Conservation (phyloP, 2,888 invertebrate genomes). For the Dorcus hopei region DNA sequence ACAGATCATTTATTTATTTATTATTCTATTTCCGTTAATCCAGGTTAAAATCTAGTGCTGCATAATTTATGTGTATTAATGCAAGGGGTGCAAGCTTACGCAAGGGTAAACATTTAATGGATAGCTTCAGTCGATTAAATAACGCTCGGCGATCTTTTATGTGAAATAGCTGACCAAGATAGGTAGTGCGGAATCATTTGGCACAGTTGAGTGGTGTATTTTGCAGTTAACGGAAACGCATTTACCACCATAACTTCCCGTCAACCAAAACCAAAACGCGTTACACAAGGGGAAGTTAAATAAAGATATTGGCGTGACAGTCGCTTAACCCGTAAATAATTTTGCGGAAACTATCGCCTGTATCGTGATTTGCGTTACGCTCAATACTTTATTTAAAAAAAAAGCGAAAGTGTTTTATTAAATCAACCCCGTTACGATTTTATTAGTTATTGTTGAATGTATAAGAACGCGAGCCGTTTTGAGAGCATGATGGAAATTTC, state of each 20-base stretch:
- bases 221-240: constrained; percentile 2
- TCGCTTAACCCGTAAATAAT: not conserved
- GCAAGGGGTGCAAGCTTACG: too few relatives aligned
- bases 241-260: not conserved
- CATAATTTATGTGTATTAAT: too few relatives aligned
- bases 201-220: constrained; percentile 1
- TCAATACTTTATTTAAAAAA: too few relatives aligned
- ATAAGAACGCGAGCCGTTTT: too few relatives aligned
- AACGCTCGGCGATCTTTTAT: not conserved
- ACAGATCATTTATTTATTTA: too few relatives aligned
- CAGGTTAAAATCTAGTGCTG: too few relatives aligned
- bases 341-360: too few relatives aligned
- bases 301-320: constrained; percentile 2
- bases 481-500: too few relatives aligned
- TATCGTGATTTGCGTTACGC: not conserved
- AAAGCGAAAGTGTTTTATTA: too few relatives aligned
- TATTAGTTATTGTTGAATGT: too few relatives aligned
- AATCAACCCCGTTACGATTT: too few relatives aligned
- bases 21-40: too few relatives aligned
- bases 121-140: not conserved
- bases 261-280: not conserved
- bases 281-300: not conserved
- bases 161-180: not conserved
- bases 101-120: not conserved
- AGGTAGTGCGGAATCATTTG: constrained; percentile 2